Evolutionary conservation across 2,888 invertebrate genomes (phyloP).

Genomic region (Asteroscopus sphinx): DNA sequence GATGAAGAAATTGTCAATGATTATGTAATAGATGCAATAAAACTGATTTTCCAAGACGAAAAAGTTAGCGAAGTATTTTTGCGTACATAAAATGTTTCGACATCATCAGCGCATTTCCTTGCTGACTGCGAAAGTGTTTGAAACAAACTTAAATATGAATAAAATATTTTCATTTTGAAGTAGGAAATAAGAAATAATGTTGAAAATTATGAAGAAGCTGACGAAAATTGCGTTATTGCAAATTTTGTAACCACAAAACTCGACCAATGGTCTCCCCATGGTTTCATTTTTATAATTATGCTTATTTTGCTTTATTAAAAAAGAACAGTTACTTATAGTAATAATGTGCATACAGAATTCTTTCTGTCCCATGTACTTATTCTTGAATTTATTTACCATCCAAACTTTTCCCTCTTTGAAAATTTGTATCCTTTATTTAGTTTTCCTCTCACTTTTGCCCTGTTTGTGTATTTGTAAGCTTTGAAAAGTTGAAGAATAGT

Average conservation of each 20-base stretch:
- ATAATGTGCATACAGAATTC: not conserved
- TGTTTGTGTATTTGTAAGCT: not conserved
- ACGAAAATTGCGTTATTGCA: slow-evolving; percentile 17
- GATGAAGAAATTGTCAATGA: not conserved
- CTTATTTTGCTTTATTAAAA: slow-evolving; percentile 1
- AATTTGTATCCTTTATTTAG: not conserved
- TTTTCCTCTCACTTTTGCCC: not conserved
- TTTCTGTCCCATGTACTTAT: not conserved
- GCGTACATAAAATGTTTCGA: too few relatives aligned
- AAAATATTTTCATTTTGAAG: slow-evolving; percentile 19
- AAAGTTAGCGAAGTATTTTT: too few relatives aligned
- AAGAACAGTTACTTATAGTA: not conserved
- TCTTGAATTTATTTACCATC: too few relatives aligned
- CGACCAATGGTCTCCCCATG: slow-evolving; percentile 2
- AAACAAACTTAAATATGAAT: not conserved
- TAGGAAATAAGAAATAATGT: not conserved
- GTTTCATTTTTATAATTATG: slow-evolving; percentile 9
- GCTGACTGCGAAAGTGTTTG: not conserved
- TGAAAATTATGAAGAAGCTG: not conserved
- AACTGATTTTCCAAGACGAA: too few relatives aligned
- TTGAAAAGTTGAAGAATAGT: not conserved
- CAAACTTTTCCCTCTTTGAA: too few relatives aligned
- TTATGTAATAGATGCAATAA: too few relatives aligned
- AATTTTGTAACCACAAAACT: slow-evolving; percentile 2
- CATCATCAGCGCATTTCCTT: too few relatives aligned